These are phyloP conservation scores for Tetragonula carbonaria DNA, from an alignment of 2,888 invertebrate genomes.

Conservation along the genomic window DNA sequence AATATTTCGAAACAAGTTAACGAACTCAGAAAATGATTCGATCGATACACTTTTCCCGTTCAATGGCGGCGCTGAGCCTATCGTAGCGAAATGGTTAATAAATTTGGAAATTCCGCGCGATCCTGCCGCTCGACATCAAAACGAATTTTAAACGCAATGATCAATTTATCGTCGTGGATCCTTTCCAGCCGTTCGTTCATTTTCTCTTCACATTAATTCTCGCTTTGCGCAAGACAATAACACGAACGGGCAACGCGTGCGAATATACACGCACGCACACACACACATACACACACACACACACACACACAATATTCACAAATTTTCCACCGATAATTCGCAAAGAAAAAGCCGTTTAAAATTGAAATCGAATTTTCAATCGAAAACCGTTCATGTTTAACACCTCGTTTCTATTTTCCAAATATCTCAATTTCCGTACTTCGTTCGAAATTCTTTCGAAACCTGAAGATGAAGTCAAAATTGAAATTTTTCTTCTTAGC, in stretches of 20 bases:
- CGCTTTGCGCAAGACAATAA: neutral
- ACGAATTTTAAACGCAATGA: neutral
- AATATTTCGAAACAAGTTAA: no score
- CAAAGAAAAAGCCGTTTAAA: neutral
- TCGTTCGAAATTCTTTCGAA: neutral
- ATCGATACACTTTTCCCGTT: no score
- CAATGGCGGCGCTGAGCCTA: no score
- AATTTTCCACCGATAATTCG: slow-evolving; percentile 3
- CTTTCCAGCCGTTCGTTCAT: neutral
- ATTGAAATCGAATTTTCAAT: slow-evolving; percentile 4
- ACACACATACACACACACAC: neutral
- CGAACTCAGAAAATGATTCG: no score
- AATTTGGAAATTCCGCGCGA: no score
- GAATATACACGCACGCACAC: neutral
- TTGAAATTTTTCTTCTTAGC: no score
- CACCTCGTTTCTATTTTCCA: neutral
- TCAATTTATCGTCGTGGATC: neutral
- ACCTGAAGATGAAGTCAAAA: no score
- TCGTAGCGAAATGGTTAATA: no score
- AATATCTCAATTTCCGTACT: neutral
- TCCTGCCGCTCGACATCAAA: neutral
- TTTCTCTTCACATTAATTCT: slow-evolving; percentile 2
- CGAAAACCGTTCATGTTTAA: neutral
- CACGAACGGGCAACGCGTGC: neutral
- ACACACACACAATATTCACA: neutral